Evolutionary conservation across 2,888 invertebrate genomes (phyloP).

Genomic region (Mamestra brassicae): DNA sequence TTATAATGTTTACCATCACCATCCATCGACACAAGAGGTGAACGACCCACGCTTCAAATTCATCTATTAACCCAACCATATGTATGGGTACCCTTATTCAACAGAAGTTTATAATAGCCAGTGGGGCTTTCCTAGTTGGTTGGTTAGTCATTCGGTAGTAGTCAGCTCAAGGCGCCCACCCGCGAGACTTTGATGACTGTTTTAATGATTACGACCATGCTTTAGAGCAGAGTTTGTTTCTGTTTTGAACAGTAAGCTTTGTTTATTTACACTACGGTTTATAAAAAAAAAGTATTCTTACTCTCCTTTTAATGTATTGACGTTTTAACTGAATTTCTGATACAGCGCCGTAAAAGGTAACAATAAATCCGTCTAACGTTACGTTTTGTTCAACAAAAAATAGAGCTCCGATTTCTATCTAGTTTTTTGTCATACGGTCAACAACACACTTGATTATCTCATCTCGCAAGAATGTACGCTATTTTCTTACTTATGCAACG

Average conservation of each 20-base stretch:
- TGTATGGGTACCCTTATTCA: slow-evolving; percentile 68
- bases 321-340: slow-evolving; percentile 53
- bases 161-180: slow-evolving; percentile 73
- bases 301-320: slow-evolving; percentile 45
- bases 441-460: slow-evolving; percentile 47
- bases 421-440: slow-evolving; percentile 55
- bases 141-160: slow-evolving; percentile 64
- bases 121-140: slow-evolving; percentile 68
- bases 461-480: slow-evolving; percentile 48
- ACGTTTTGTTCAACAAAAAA: slow-evolving; percentile 64
- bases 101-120: slow-evolving; percentile 62
- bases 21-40: slow-evolving; percentile 73
- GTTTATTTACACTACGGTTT: slow-evolving; percentile 56
- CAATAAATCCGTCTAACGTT: slow-evolving; percentile 60
- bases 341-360: slow-evolving; percentile 31
- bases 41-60: slow-evolving; percentile 77
- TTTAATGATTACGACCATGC: slow-evolving; percentile 74
- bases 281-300: slow-evolving; percentile 38
- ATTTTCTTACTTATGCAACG: slow-evolving; percentile 56
- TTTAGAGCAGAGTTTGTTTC: slow-evolving; percentile 65
- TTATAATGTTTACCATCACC: slow-evolving; percentile 63
- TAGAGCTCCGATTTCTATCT: slow-evolving; percentile 67
- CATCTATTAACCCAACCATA: slow-evolving; percentile 73
- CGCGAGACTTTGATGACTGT: slow-evolving; percentile 73
- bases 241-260: slow-evolving; percentile 65